phyloP scores from a whole-genome alignment of 2,888 invertebrate species.

The Melikaiella ostensackeni region DNA sequence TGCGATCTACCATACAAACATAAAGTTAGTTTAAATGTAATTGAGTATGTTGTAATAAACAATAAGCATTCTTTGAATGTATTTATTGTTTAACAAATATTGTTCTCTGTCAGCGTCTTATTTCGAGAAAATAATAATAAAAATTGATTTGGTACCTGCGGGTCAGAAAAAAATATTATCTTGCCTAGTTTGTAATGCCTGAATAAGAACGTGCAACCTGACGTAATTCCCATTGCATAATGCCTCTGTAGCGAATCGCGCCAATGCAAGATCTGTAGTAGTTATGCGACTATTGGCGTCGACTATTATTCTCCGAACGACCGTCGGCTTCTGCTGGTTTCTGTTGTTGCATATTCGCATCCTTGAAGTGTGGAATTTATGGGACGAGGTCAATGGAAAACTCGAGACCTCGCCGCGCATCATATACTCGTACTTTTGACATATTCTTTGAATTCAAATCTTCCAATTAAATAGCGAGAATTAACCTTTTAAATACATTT shows the following conservation, averaged over 20 bases:
- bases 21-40: neutral
- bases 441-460: slow-evolving; percentile 3
- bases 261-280: slow-evolving; percentile 38
- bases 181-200: neutral
- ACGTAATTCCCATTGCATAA: slow-evolving; percentile 54
- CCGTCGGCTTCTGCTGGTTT: slow-evolving; percentile 58
- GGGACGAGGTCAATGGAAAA: slow-evolving; percentile 67
- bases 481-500: neutral
- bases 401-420: slow-evolving; percentile 22
- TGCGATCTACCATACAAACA: neutral
- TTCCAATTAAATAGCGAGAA: neutral
- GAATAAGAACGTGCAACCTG: slow-evolving; percentile 32
- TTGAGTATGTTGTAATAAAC: neutral
- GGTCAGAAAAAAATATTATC: neutral
- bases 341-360: slow-evolving; percentile 61
- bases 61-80: neutral
- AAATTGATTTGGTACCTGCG: neutral
- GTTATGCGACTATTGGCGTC: slow-evolving; percentile 60
- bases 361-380: slow-evolving; percentile 73
- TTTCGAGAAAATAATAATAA: neutral
- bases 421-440: slow-evolving; percentile 1
- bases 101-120: neutral
- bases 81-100: neutral
- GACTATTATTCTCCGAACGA: slow-evolving; percentile 67
- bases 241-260: slow-evolving; percentile 46